A percentile compares a stretch with the other conserved stretches of the same genome.
Conservation (phyloP, 2,113 vertebrate species). For the Sceloporus undulatus region DNA sequence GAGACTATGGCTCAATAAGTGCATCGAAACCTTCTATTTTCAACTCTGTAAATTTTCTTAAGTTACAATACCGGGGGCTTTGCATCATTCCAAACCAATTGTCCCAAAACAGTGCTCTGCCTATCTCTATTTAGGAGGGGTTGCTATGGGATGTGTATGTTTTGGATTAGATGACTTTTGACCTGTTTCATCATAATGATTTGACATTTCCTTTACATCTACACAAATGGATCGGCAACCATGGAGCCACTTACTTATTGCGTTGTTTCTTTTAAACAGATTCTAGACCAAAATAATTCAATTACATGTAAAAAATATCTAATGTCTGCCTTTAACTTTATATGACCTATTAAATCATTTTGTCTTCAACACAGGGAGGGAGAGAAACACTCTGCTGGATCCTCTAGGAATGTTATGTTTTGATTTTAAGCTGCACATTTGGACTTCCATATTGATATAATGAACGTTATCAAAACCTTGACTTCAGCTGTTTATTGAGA, state of each 20-base stretch:
- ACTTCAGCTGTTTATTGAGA: constrained; percentile 65
- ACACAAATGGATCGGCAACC: background rate
- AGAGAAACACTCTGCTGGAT: background rate
- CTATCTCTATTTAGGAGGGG: background rate
- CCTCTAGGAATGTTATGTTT: constrained; percentile 48
- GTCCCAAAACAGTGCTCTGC: background rate
- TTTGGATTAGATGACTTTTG: constrained; percentile 15
- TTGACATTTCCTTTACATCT: constrained; percentile 9
- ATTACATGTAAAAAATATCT: background rate
- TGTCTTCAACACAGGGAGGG: background rate
- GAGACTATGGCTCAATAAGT: background rate
- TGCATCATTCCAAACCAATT: background rate
- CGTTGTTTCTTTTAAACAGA: background rate
- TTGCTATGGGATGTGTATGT: background rate
- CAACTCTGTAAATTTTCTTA: background rate
- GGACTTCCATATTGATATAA: constrained; percentile 54
- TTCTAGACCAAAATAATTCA: background rate
- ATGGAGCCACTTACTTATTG: background rate
- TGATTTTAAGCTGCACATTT: constrained; percentile 27
- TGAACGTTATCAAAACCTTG: constrained; percentile 58
- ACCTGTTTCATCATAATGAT: background rate
- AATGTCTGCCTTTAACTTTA: background rate
- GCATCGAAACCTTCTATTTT: background rate
- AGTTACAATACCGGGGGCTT: background rate
- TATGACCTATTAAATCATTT: background rate